phyloP scores from a whole-genome alignment of 2,113 vertebrate genomes.

The Rhinichthys klamathensis region DNA sequence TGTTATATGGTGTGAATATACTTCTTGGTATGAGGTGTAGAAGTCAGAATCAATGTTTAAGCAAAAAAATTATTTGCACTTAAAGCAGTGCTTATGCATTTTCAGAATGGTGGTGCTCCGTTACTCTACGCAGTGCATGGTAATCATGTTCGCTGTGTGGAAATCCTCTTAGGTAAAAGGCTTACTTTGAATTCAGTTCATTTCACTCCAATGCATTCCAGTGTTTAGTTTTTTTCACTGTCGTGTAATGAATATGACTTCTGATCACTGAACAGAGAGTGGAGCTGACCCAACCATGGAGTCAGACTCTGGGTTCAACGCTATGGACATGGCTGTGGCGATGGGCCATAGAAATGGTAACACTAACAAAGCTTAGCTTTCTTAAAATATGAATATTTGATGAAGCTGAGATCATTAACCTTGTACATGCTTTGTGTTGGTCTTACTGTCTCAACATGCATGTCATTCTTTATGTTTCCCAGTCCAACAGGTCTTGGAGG shows the following conservation, averaged over 20 bases:
- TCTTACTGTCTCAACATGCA: too few relatives aligned
- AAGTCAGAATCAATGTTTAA: not conserved
- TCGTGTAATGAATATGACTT: not conserved
- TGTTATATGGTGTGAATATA: not conserved
- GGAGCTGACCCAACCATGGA: slow-evolving; percentile 95
- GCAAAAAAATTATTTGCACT: not conserved
- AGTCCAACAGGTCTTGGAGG: slow-evolving; percentile 99
- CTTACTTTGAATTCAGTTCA: not conserved
- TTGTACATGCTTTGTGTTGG: not conserved
- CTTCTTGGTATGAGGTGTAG: not conserved
- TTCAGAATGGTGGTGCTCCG: slow-evolving; percentile 96
- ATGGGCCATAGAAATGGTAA: slow-evolving; percentile 93
- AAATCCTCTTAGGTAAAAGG: slow-evolving; percentile 90
- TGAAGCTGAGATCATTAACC: not conserved
- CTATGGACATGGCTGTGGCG: slow-evolving; percentile 97
- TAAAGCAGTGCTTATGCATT: slow-evolving; percentile 38
- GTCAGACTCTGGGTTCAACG: slow-evolving; percentile 96
- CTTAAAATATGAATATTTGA: not conserved
- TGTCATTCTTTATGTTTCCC: slow-evolving; percentile 37
- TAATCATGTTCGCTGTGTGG: slow-evolving; percentile 96
- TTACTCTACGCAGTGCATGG: slow-evolving; percentile 97
- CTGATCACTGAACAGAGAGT: slow-evolving; percentile 76
- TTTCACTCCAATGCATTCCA: not conserved
- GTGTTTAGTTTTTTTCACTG: not conserved
- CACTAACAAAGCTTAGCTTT: slow-evolving; percentile 56